Evolutionary conservation across 2,113 vertebrate species (phyloP).

Genomic region (Neodon shergylaensis): DNA sequence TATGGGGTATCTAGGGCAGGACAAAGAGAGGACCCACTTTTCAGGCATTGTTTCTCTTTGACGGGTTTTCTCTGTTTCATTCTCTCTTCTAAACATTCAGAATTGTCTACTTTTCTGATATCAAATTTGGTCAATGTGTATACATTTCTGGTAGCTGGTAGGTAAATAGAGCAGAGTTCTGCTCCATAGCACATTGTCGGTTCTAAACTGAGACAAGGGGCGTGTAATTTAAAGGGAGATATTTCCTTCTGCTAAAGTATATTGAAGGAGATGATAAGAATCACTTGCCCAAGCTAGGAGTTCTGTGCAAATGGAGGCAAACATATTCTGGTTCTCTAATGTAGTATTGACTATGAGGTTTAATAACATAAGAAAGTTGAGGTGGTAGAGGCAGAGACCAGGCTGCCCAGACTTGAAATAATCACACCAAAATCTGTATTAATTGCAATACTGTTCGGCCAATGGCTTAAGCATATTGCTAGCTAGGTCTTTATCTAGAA

Average conservation of each 20-base stretch:
- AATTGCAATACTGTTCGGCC: no score
- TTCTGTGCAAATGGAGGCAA: background rate
- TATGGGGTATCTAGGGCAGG: background rate
- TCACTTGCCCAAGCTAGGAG: background rate
- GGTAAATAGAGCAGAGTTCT: slow-evolving; percentile 5
- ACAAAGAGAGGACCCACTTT: background rate
- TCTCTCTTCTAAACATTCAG: slow-evolving; percentile 15
- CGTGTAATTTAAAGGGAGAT: slow-evolving; percentile 46
- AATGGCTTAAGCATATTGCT: no score
- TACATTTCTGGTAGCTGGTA: slow-evolving; percentile 57
- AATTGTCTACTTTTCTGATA: slow-evolving; percentile 41
- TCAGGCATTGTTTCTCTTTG: slow-evolving; percentile 9
- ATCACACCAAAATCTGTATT: no score
- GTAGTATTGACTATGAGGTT: background rate
- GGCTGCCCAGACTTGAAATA: no score
- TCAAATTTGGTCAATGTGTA: slow-evolving; percentile 7
- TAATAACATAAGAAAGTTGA: background rate
- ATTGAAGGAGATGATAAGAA: slow-evolving; percentile 8
- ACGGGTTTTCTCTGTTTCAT: slow-evolving; percentile 37
- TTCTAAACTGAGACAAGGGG: slow-evolving; percentile 48
- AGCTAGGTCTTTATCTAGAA: no score
- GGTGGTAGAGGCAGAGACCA: no score
- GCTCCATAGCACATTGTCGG: background rate
- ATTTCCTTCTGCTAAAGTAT: slow-evolving; percentile 53
- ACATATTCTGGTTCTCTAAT: background rate